Base-by-base conservation (phyloP, 2,888 invertebrate genomes). In the Polydrusus pterygomalis region DNA sequence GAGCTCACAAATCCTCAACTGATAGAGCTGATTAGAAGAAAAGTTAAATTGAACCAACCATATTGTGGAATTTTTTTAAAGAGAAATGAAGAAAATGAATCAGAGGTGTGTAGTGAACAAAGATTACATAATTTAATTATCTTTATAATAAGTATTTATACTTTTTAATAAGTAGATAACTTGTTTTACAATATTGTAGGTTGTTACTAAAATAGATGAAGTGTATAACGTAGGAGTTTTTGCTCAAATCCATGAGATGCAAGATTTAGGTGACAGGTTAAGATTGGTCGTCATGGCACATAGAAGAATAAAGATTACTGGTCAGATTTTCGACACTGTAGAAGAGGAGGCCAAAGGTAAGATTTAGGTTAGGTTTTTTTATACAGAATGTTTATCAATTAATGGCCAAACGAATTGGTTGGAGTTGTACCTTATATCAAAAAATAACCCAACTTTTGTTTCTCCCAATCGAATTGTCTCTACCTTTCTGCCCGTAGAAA, bases 31-130 rank as follows among this genome's bases (percentile, higher is more conserved):
- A 92, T 99, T 75, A 91, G 97, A 84, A 92, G 97, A 79, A 99
- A 99, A 90, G 96, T 99, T 0, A 95, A 95, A 87, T 88, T 99
- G 15, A 97, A 97, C 87, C 97, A 98, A 86, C 99, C 99, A 0
- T 99, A 99, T 85, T 94, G 97, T 63, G 99, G 99, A 5, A 94
- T 99, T 64, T 99, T 99, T 86, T 89, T 99, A 81, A 97, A 98
- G 84, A 96, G 94, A 85, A 93, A 94, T 83, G 96, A 96, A 84
- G 96, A 95, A 80, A 95, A 95, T 85, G 96, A 97, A 79, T 90
- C 93, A 0, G 98, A 98, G 85, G 78, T 78, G 45, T 10, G 47
- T 64, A n/a, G 6, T 13, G n/a, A 25, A 25, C 25, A 25, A 25
- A 25, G 5, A 25, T 25, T 25, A 5, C 5, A 43, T 62, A 0